A percentile compares a stretch with the other conserved stretches of the same genome.
phyloP scores from a whole-genome alignment of 2,888 invertebrate genomes.

The Hirtodrosophila cameraria region DNA sequence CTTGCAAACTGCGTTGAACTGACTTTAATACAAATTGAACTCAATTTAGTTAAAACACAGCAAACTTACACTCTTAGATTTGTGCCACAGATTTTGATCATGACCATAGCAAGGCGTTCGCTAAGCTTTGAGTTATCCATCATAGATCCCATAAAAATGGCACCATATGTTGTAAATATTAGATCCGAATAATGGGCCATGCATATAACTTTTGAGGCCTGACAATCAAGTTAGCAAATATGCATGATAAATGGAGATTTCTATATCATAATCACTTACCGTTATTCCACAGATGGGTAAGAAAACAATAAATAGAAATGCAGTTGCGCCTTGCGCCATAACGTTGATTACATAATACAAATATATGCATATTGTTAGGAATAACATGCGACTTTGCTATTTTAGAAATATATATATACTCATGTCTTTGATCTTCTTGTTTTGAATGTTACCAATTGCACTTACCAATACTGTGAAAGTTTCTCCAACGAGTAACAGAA shows the following conservation, averaged over 20 bases:
- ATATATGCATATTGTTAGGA: slow-evolving; percentile 23
- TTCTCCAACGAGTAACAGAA: slow-evolving; percentile 25
- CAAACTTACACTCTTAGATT: slow-evolving; percentile 42
- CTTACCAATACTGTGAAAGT: slow-evolving; percentile 30
- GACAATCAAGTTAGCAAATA: neutral
- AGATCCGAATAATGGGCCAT: slow-evolving; percentile 42
- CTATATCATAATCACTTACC: slow-evolving; percentile 22
- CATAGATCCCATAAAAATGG: slow-evolving; percentile 39
- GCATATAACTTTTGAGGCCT: slow-evolving; percentile 30
- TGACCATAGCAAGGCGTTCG: slow-evolving; percentile 19
- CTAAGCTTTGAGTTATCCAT: slow-evolving; percentile 59
- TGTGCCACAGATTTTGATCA: slow-evolving; percentile 27
- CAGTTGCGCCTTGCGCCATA: slow-evolving; percentile 42
- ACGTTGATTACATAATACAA: slow-evolving; percentile 57
- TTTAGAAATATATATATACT: too few relatives aligned
- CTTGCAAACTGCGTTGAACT: slow-evolving; percentile 44
- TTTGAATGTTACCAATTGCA: too few relatives aligned
- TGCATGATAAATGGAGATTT: too few relatives aligned
- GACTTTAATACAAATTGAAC: neutral
- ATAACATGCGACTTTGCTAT: slow-evolving; percentile 39
- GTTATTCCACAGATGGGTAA: slow-evolving; percentile 45
- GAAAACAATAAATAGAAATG: slow-evolving; percentile 53
- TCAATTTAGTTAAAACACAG: neutral
- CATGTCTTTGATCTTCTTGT: too few relatives aligned
- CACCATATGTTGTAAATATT: slow-evolving; percentile 33